Base-by-base conservation (phyloP, 2,888 invertebrate species). In the Synergus gifuensis region DNA sequence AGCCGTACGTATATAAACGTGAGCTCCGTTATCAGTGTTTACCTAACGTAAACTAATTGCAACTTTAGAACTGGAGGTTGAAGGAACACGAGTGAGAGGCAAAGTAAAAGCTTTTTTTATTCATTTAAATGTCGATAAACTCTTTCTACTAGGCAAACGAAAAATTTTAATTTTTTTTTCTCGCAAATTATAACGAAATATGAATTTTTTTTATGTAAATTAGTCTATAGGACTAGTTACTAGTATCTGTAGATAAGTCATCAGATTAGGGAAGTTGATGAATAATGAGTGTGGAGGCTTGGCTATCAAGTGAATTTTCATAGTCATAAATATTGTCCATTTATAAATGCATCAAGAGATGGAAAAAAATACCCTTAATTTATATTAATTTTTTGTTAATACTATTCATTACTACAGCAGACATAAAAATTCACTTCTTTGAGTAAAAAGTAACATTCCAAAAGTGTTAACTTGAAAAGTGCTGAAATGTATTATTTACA, bases 11-110 rank as follows among this genome's bases (percentile, higher is more conserved):
- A 18, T 4, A 46, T 69, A 22, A 22, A 46, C 18, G 28, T 60
- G 60, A 60, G 60, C 9, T 60, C 22, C 22, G 60, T 67, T 67
- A 67, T 67, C 67, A 67, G 40, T 66, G 16, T 66, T 66, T 66
- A 18, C 66, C n/a, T 66, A 66, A 66, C 66, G 18, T 67, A 67
- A 67, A 67, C 18, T 67, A 67, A 67, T 67, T 67, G 44, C 67
- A 44, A 3, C 14, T n/a, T 14, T 18, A 67, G 42, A 67, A 46
- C 44, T n/a, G 44, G 22, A 44, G 22, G 42, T 67, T 67, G n/a
- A 67, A 44, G 22, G 22, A 44, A 67, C 44, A 67, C 44, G n/a
- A 67, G 67, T 67, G 44, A 67, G 67, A 67, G 67, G 67, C 14
- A 18, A 66, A 66, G 40, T 66, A 67, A 67, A 67, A 46, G 67